Percentiles rank a stretch among this genome's conserved stretches.
These are phyloP conservation scores for Cochlearius cochlearius DNA, from an alignment of 2,113 vertebrate species.

Conservation along the genomic window DNA sequence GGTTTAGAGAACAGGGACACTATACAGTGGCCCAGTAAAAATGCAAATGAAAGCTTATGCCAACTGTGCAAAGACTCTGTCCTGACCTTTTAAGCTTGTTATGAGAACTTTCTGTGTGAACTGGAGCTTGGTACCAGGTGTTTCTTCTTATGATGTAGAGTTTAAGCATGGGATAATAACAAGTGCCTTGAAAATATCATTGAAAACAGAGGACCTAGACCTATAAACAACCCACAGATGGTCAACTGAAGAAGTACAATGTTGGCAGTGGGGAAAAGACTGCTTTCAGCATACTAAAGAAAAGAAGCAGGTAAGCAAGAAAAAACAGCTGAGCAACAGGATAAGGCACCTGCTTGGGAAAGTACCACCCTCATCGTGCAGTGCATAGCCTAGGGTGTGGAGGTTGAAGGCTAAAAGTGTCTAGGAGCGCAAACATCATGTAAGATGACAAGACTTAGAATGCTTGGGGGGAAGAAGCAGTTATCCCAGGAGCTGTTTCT, in stretches of 20 bases:
- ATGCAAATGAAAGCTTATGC: not conserved
- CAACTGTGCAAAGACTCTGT: not conserved
- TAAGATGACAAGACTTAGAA: not conserved
- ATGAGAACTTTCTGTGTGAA: not conserved
- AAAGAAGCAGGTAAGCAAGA: not conserved
- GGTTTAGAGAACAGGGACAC: not conserved
- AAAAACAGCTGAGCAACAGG: constrained; percentile 1
- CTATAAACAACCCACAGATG: not conserved
- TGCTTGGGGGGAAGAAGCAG: not conserved
- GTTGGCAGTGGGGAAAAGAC: not conserved
- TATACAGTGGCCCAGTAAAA: not conserved
- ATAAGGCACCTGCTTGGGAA: not conserved
- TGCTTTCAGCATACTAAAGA: not conserved
- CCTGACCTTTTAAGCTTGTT: not conserved
- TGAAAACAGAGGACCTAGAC: not conserved
- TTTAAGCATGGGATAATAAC: not conserved
- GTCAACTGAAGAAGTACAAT: not conserved
- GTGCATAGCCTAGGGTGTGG: not conserved
- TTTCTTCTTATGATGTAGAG: not conserved
- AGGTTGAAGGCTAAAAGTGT: not conserved
- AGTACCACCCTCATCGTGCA: not conserved
- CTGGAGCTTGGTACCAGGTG: not conserved
- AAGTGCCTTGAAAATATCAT: not conserved
- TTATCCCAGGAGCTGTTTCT: not conserved
- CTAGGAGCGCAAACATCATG: not conserved